These are phyloP conservation scores for Serranochromis macrocephalus DNA, from an alignment of 2,113 vertebrate species.

Conservation along the genomic window DNA sequence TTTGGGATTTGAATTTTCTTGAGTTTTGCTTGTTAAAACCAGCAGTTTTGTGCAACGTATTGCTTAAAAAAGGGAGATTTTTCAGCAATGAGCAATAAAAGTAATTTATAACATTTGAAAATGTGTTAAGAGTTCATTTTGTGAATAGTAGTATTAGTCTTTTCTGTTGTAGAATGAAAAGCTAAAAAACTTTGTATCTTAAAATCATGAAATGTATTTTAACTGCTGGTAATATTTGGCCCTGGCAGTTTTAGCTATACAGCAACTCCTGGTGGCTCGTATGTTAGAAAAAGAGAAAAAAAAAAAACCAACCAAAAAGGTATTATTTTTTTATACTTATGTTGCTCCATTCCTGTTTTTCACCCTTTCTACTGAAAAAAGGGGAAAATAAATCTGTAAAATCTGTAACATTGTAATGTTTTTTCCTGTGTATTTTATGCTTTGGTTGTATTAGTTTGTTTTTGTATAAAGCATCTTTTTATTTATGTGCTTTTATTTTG, in stretches of 20 bases:
- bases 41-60: neutral
- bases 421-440: neutral
- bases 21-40: neutral
- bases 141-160: neutral
- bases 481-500: neutral
- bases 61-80: neutral
- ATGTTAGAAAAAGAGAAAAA: neutral
- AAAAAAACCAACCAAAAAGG: accelerated
- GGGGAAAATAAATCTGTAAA: neutral
- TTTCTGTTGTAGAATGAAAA: neutral
- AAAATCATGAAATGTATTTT: neutral
- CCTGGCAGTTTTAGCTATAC: neutral
- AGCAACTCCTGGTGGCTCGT: neutral
- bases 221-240: no score
- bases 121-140: neutral
- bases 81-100: neutral
- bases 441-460: neutral
- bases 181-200: neutral
- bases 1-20: neutral
- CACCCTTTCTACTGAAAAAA: neutral
- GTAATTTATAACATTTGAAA: neutral
- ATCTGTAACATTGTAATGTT: neutral
- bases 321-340: neutral
- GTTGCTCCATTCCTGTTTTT: neutral
- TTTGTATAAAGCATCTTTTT: neutral